Conservation (phyloP, 2,888 invertebrate species). For the Lepidochitona cinerea region DNA sequence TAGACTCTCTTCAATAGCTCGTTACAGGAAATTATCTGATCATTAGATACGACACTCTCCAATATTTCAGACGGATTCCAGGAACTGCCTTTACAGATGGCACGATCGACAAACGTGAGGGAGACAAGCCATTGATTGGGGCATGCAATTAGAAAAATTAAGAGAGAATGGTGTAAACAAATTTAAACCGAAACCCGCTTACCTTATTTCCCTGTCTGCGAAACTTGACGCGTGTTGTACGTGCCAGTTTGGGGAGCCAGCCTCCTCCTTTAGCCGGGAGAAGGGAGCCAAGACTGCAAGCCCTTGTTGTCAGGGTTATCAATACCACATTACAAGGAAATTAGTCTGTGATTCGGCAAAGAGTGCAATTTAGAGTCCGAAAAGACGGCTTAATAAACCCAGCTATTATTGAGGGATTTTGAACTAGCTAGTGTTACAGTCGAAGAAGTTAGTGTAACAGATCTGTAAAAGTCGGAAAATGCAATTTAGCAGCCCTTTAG, state of each 20-base stretch:
- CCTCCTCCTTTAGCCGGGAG: background rate
- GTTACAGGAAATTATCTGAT: constrained; percentile 2
- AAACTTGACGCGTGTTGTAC: constrained; percentile 3
- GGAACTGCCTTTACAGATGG: background rate
- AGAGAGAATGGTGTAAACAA: constrained; percentile 7
- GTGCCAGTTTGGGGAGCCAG: background rate
- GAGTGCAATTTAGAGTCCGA: background rate
- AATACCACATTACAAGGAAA: background rate
- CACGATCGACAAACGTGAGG: constrained; percentile 5
- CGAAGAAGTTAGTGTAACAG: too few relatives aligned
- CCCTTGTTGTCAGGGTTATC: background rate
- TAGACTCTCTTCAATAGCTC: background rate
- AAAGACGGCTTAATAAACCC: background rate
- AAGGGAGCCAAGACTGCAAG: background rate
- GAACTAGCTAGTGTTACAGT: too few relatives aligned
- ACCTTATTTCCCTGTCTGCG: constrained; percentile 3
- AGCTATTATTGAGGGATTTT: too few relatives aligned
- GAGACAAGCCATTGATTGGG: constrained; percentile 7
- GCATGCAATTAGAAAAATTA: constrained; percentile 8
- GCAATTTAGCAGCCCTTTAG: too few relatives aligned
- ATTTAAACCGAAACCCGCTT: background rate
- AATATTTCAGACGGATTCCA: background rate
- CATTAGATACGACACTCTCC: constrained; percentile 1
- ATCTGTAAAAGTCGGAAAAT: too few relatives aligned
- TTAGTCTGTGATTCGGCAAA: constrained; percentile 3